Percentiles rank a stretch among this genome's conserved stretches.
Conservation (phyloP, 2,888 invertebrate species). For the Polyommatus icarus region DNA sequence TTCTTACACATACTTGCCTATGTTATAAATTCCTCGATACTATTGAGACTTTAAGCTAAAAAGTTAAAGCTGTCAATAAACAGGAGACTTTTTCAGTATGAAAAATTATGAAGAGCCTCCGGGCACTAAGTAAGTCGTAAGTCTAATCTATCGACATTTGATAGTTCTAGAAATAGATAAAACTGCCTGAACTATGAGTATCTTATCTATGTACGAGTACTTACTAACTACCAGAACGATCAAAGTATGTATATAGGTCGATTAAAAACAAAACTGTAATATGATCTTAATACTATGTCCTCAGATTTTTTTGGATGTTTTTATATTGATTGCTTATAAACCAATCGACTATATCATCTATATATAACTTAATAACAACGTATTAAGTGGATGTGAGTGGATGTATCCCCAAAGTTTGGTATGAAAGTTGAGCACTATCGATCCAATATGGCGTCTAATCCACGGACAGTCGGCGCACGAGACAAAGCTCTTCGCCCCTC, state of each 20-base stretch:
- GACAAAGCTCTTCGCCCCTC: slow-evolving; percentile 57
- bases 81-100: neutral
- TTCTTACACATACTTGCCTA: no score
- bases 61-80: neutral
- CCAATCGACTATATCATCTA: neutral
- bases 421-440: slow-evolving; percentile 42
- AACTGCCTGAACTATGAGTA: neutral
- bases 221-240: neutral
- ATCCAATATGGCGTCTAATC: slow-evolving; percentile 63
- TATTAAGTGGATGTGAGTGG: slow-evolving; percentile 9
- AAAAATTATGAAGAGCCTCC: neutral
- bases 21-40: no score
- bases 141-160: neutral
- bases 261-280: no score
- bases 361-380: neutral
- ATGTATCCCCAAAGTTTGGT: slow-evolving; percentile 17
- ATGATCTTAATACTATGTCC: neutral
- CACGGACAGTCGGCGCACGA: slow-evolving; percentile 58
- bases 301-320: neutral
- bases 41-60: neutral
- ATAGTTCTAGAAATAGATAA: neutral
- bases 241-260: neutral
- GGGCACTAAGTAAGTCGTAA: neutral
- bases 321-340: neutral
- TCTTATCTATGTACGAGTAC: no score